These are phyloP conservation scores for Ellobium chinense DNA, from an alignment of 2,888 invertebrate species.

Conservation along the genomic window DNA sequence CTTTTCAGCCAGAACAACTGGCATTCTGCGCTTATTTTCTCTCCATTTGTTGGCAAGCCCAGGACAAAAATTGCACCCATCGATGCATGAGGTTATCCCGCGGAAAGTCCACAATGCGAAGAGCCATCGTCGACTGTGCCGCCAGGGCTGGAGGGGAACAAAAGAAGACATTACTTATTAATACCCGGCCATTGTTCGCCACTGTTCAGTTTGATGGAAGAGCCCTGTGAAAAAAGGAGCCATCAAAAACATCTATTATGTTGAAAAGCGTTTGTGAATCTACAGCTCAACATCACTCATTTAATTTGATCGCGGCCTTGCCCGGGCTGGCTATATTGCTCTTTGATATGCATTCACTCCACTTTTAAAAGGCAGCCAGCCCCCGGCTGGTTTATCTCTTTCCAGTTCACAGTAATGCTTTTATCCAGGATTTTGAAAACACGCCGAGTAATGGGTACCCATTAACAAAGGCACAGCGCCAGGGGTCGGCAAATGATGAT, in stretches of 20 bases:
- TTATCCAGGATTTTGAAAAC: constrained; percentile 12
- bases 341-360: not conserved
- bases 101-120: constrained; percentile 18
- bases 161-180: constrained; percentile 48
- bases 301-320: constrained; percentile 24
- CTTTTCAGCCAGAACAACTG: constrained; percentile 19
- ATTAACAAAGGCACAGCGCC: not conserved
- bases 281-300: constrained; percentile 13
- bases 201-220: constrained; percentile 39
- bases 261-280: constrained; percentile 1
- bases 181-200: constrained; percentile 42
- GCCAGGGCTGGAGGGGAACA: not conserved
- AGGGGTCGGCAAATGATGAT: not conserved
- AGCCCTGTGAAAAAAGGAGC: not conserved
- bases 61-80: constrained; percentile 28
- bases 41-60: constrained; percentile 24
- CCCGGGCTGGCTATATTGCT: not conserved
- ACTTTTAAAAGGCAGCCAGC: too few species aligned
- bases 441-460: not conserved
- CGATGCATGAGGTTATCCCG: constrained; percentile 25
- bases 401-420: constrained; percentile 15
- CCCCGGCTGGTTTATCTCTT: not conserved
- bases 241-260: constrained; percentile 22
- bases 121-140: not conserved
- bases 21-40: constrained; percentile 18